Evolutionary conservation across 2,888 invertebrate genomes (phyloP), one percentile per base, ranked within the genome.

Genomic region (Gryllus longicercus): DNA sequence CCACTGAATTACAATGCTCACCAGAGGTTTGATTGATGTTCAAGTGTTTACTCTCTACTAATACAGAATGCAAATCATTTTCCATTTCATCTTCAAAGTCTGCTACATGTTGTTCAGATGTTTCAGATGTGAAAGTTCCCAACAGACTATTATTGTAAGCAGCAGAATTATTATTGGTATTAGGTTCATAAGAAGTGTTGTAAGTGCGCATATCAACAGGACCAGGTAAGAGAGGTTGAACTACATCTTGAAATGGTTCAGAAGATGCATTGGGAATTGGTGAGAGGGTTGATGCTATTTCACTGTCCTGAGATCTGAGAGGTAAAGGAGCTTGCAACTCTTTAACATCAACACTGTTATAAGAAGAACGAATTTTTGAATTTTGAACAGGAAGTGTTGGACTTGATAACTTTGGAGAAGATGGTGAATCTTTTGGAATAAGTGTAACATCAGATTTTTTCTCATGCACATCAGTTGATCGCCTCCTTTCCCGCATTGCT

Each of bases 141-240:
- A 93, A 84, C 77, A 94, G 86, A 85, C 93, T 91, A 84, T 90
- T 91, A 80, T 90, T 90, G 83, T 91, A 92, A 0, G 91, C 89
- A 82, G 92, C 92, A 10, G 88, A 80, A 79, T 82, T 82, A 51
- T 82, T 82, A 25, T 91, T 89, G 2, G 88, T 88, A 81, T 90
- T 89, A 50, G 90, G 89, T 82, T 92, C 92, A 81, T 90, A 89
- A 2, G 90, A 88, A 50, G 88, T 89, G 85, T 92, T 94, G 86
- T 96, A 96, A 0, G 95, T 95, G 79, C 96, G 91, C 96, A 96
- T 96, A 86, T 96, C 95, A 0, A 96, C 96, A 0, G 96, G 96
- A 2, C 95, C 96, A 0, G 96, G 95, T 82, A 96, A 86, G 79
- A 95, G 84, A 4, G 88, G 86, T 18, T 86, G 84, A n/a, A 84